Conservation (phyloP, 2,888 invertebrate genomes). For the Smittia aterrima region DNA sequence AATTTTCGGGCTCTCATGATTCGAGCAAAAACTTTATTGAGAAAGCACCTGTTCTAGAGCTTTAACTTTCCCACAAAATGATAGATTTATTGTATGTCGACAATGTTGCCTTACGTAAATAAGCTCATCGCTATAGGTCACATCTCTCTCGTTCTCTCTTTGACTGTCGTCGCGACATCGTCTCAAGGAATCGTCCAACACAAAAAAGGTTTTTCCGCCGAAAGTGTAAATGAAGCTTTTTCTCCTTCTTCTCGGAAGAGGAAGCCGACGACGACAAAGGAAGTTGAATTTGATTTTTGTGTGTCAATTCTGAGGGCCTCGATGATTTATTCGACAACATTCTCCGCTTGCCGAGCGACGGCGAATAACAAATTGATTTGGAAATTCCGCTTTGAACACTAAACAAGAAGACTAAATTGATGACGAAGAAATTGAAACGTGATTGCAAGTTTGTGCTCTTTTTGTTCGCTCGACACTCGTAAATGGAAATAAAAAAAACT, state of each 20-base stretch:
- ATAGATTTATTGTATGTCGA: neutral
- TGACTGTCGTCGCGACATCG: neutral
- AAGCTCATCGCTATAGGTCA: neutral
- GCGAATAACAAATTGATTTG: neutral
- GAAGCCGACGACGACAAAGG: too few species aligned
- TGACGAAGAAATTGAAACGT: neutral
- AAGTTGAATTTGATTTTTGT: neutral
- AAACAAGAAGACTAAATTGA: neutral
- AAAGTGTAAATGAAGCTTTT: too few species aligned
- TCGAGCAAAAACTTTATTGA: too few species aligned
- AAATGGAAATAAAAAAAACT: too few species aligned
- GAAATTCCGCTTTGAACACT: neutral
- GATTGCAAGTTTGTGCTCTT: neutral
- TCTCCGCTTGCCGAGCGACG: neutral
- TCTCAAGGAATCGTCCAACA: neutral
- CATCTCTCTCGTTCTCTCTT: too few species aligned
- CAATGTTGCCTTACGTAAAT: neutral
- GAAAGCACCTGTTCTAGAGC: neutral
- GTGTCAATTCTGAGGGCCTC: neutral
- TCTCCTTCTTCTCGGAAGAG: too few species aligned
- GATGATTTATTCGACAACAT: neutral
- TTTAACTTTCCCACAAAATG: neutral
- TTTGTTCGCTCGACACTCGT: too few species aligned
- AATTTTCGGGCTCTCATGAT: neutral
- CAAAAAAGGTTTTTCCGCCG: neutral